A percentile compares a stretch with the other conserved stretches of the same genome.
Conservation (phyloP, 1,140 invertebrate genomes). For the Drosophila funebris region DNA sequence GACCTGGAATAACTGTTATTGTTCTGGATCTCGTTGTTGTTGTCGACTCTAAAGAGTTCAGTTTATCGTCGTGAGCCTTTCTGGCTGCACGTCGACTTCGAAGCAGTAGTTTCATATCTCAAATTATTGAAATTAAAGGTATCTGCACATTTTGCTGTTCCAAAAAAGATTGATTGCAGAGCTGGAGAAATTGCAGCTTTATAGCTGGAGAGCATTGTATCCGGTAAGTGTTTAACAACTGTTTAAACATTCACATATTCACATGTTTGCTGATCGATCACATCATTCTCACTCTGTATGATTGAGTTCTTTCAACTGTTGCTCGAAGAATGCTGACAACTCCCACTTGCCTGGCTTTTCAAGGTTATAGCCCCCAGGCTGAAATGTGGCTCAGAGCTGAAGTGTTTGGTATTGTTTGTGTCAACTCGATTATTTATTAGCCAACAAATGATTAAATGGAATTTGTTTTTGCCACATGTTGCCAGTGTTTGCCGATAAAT, state of each 20-base stretch:
- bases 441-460: too few species aligned
- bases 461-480: too few species aligned
- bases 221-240: conserved; percentile 14
- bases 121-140: neutral
- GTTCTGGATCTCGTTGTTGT: neutral
- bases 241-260: conserved; percentile 19
- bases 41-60: neutral
- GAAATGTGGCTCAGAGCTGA: neutral
- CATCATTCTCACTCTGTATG: neutral
- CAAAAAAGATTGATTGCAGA: too few species aligned
- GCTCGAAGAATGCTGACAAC: neutral
- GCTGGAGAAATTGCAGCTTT: neutral
- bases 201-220: conserved; percentile 20
- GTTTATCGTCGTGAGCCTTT: neutral
- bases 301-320: conserved; percentile 30
- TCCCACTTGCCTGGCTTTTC: neutral
- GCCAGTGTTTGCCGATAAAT: too few species aligned
- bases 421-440: neutral
- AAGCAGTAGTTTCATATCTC: conserved; percentile 23
- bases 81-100: neutral
- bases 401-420: neutral
- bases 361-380: conserved; percentile 1
- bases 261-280: conserved; percentile 27
- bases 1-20: neutral
- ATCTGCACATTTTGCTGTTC: neutral